A percentile compares a stretch with the other conserved stretches of the same genome.
Evolutionary conservation across 1,140 invertebrate species (phyloP).

Genomic region (Cyclargus thomasi): DNA sequence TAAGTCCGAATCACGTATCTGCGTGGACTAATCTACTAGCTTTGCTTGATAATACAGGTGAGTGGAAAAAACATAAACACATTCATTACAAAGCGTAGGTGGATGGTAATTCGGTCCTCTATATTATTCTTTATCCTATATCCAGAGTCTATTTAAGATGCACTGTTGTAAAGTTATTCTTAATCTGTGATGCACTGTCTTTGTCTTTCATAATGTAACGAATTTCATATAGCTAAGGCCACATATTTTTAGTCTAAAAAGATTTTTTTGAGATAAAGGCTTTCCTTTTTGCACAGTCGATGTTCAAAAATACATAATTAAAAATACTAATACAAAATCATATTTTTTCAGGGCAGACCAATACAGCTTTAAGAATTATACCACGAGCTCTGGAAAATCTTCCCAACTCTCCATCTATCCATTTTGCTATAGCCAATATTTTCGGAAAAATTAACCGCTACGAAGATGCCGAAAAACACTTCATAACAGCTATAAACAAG

Average conservation of each 20-base stretch:
- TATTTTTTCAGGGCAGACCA: slow-evolving; percentile 76
- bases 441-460: slow-evolving; percentile 88
- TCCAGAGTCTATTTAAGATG: too few relatives aligned
- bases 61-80: slow-evolving; percentile 15
- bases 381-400: slow-evolving; percentile 81
- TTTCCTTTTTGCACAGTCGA: not conserved
- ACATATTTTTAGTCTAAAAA: too few relatives aligned
- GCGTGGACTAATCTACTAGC: slow-evolving; percentile 96
- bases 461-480: slow-evolving; percentile 86
- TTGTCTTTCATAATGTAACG: too few relatives aligned
- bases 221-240: too few relatives aligned
- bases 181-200: too few relatives aligned
- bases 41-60: slow-evolving; percentile 88
- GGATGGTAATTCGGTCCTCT: too few relatives aligned
- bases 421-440: slow-evolving; percentile 92
- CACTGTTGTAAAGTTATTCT: too few relatives aligned
- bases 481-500: slow-evolving; percentile 83
- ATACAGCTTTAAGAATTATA: slow-evolving; percentile 82
- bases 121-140: too few relatives aligned
- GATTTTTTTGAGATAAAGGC: too few relatives aligned
- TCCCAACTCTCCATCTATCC: slow-evolving; percentile 83
- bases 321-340: too few relatives aligned
- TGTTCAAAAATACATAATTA: not conserved
- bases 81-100: too few relatives aligned
- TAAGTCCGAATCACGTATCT: slow-evolving; percentile 85